Percentiles rank a stretch among this genome's conserved stretches.
Evolutionary conservation across 2,888 invertebrate species (phyloP).

Genomic region (Philereme transversata): DNA sequence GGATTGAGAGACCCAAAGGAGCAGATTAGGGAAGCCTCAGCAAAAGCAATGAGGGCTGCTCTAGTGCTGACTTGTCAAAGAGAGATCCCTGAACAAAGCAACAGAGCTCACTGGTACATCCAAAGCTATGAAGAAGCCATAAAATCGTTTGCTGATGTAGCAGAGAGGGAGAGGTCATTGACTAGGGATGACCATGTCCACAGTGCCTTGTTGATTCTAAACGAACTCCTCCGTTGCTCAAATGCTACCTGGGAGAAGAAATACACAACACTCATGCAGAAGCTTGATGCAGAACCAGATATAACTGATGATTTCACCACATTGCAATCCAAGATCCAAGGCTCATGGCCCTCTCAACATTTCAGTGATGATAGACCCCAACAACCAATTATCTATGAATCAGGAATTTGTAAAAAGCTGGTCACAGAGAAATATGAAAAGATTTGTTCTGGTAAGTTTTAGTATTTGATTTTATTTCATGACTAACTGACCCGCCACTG

Average conservation of each 20-base stretch:
- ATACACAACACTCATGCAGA: constrained; percentile 88
- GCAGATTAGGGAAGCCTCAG: constrained; percentile 95
- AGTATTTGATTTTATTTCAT: constrained; percentile 4
- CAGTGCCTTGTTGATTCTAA: constrained; percentile 95
- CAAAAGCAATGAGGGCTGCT: constrained; percentile 96
- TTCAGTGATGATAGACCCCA: constrained; percentile 64
- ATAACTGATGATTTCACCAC: constrained; percentile 78
- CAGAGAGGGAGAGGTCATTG: constrained; percentile 84
- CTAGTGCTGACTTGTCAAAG: constrained; percentile 97
- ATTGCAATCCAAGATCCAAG: constrained; percentile 76
- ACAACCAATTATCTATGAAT: constrained; percentile 86
- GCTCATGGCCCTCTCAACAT: constrained; percentile 58
- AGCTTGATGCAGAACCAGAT: constrained; percentile 78
- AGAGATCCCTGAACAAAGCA: constrained; percentile 94
- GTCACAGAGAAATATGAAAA: constrained; percentile 93
- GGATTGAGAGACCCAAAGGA: constrained; percentile 96
- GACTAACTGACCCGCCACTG: too few relatives aligned
- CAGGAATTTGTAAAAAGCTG: constrained; percentile 92
- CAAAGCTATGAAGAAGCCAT: constrained; percentile 96
- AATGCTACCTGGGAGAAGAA: constrained; percentile 94
- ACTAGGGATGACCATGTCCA: constrained; percentile 96
- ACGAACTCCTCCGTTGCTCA: constrained; percentile 95
- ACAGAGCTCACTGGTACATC: constrained; percentile 95
- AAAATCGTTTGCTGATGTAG: constrained; percentile 88
- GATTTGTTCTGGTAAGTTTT: constrained; percentile 85